Evolutionary conservation across 2,797 vertebrate genomes (phyloP).

Genomic region (Pseudochromis fuscus): DNA sequence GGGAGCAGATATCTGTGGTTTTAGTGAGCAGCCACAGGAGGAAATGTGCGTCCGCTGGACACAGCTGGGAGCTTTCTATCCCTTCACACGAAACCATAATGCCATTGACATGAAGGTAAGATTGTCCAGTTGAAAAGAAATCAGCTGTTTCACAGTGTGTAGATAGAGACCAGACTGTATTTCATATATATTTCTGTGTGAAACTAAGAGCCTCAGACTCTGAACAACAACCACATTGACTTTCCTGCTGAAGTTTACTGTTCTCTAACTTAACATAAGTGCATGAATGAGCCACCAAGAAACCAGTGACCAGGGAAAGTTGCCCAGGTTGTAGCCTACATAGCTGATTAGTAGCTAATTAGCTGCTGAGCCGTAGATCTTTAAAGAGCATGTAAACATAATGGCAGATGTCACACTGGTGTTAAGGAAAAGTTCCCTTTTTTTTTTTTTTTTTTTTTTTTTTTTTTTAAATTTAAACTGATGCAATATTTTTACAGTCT

Average conservation of each 20-base stretch:
- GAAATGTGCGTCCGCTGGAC: slow-evolving; percentile 92
- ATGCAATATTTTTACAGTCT: slow-evolving; percentile 74
- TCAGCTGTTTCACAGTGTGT: neutral
- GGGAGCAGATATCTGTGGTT: slow-evolving; percentile 91
- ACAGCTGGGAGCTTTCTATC: slow-evolving; percentile 92
- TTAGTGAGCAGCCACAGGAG: slow-evolving; percentile 86
- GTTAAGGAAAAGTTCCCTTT: no score
- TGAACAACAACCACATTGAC: no score
- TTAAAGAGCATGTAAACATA: neutral
- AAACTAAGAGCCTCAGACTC: no score
- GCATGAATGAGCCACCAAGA: no score
- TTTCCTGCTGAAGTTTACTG: neutral
- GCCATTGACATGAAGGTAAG: slow-evolving; percentile 79
- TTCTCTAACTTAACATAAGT: neutral
- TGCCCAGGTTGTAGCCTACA: no score
- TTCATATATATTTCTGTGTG: no score
- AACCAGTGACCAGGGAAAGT: no score
- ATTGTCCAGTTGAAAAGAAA: neutral
- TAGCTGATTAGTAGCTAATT: no score
- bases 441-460: no score
- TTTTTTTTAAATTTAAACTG: neutral
- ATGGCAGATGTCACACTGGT: no score
- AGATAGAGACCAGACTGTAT: no score
- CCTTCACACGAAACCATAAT: slow-evolving; percentile 92
- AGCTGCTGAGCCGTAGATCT: no score